A percentile compares a stretch with the other conserved stretches of the same genome.
These are phyloP conservation scores for Teleogryllus occipitalis DNA, from an alignment of 1,140 invertebrate species.

Conservation along the genomic window DNA sequence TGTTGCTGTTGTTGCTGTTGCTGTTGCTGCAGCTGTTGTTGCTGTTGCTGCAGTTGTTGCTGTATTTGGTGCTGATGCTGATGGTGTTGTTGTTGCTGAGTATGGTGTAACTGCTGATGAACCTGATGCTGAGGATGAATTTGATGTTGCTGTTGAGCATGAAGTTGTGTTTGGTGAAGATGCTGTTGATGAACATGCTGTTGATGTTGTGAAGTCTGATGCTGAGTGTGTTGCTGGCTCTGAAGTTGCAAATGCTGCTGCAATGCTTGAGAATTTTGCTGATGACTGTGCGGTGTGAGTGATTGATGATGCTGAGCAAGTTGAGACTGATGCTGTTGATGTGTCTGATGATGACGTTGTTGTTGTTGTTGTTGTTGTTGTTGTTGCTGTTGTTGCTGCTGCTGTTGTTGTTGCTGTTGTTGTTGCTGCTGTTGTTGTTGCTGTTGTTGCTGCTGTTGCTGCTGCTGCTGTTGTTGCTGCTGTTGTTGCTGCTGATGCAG, in stretches of 20 bases:
- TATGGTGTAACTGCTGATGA: not conserved
- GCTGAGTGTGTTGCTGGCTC: not conserved
- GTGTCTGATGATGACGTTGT: not conserved
- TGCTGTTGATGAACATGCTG: not conserved
- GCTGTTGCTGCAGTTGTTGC: not conserved
- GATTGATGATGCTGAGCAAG: constrained; percentile 21
- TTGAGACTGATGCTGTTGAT: constrained; percentile 7
- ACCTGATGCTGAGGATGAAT: not conserved
- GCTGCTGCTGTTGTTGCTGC: not conserved
- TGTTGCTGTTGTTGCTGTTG: too few species aligned
- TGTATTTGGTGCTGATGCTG: constrained; percentile 4
- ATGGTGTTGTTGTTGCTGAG: too few species aligned
- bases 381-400: constrained; percentile 13
- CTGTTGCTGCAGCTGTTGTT: not conserved
- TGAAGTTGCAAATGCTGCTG: not conserved
- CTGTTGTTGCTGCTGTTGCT: not conserved
- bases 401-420: constrained; percentile 18
- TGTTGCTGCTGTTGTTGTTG: constrained; percentile 21
- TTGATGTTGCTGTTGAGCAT: constrained; percentile 8
- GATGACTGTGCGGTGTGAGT: constrained; percentile 10
- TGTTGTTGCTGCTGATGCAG: not conserved
- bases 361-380: not conserved
- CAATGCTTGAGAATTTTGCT: constrained; percentile 6
- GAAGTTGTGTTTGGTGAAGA: not conserved
- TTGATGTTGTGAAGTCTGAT: not conserved